Conservation (phyloP, 1,140 invertebrate species). For the Leptinotarsa texana region DNA sequence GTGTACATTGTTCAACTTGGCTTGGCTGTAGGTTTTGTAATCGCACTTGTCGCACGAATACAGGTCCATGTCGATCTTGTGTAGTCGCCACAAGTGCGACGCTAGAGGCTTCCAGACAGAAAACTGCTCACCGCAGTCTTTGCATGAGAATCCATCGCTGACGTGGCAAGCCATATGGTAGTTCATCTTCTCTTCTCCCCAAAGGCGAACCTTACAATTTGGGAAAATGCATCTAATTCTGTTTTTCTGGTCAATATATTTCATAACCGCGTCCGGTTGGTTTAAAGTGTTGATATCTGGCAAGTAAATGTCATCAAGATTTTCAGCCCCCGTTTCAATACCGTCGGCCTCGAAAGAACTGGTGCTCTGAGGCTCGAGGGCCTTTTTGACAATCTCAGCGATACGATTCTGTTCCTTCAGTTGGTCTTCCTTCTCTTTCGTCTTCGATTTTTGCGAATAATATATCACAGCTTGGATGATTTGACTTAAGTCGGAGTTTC, state of each 20-base stretch:
- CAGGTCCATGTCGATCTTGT: conserved; percentile 77
- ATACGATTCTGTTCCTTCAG: conserved; percentile 11
- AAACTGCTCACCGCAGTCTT: conserved; percentile 65
- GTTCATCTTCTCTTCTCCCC: conserved; percentile 57
- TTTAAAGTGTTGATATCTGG: conserved; percentile 35
- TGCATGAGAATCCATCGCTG: conserved; percentile 65
- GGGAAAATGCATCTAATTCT: conserved; percentile 48
- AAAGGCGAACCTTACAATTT: conserved; percentile 57
- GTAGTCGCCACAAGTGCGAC: conserved; percentile 76
- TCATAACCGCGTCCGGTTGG: conserved; percentile 34
- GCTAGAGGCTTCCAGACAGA: conserved; percentile 66
- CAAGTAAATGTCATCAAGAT: background rate
- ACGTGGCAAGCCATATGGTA: conserved; percentile 67
- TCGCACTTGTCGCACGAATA: conserved; percentile 68
- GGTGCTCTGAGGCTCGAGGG: background rate
- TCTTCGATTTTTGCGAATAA: conserved; percentile 46
- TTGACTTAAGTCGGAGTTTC: conserved; percentile 49
- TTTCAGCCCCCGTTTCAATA: background rate
- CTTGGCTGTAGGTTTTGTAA: conserved; percentile 68
- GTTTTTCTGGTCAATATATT: conserved; percentile 38
- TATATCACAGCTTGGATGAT: conserved; percentile 46
- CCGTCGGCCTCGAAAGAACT: background rate
- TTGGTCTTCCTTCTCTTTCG: conserved; percentile 26
- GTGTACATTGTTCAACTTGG: conserved; percentile 68
- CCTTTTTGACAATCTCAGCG: background rate